Conservation (phyloP, 2,113 vertebrate species). For the Pelecanus crispus region DNA sequence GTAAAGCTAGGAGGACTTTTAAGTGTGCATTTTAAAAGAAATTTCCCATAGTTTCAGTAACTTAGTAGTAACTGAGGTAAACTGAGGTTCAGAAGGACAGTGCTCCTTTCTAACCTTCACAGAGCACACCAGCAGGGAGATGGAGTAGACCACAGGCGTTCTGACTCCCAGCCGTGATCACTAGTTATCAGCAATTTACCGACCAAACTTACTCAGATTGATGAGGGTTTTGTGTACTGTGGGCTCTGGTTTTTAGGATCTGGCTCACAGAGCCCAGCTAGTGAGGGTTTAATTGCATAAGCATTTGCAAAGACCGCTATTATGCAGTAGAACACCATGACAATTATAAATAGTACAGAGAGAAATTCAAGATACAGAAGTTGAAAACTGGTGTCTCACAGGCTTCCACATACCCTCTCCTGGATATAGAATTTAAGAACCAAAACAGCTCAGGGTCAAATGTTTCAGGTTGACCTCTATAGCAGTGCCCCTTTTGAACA, state of each 20-base stretch:
- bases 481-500: slow-evolving; percentile 66
- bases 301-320: background rate
- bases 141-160: background rate
- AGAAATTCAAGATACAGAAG: background rate
- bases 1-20: background rate
- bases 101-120: background rate
- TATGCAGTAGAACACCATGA: background rate
- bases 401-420: slow-evolving; percentile 12
- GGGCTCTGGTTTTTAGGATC: background rate
- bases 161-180: background rate
- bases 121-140: background rate
- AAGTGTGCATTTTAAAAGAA: background rate
- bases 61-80: background rate
- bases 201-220: background rate
- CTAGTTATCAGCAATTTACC: background rate
- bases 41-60: background rate
- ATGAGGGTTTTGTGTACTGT: background rate
- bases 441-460: slow-evolving; percentile 68
- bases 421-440: slow-evolving; percentile 46
- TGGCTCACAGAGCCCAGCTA: background rate
- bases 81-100: background rate
- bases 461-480: slow-evolving; percentile 62
- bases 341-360: background rate
- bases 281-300: background rate
- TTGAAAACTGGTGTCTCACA: background rate